Base-by-base conservation (phyloP, 2,113 vertebrate species). In the Eolophus roseicapilla region DNA sequence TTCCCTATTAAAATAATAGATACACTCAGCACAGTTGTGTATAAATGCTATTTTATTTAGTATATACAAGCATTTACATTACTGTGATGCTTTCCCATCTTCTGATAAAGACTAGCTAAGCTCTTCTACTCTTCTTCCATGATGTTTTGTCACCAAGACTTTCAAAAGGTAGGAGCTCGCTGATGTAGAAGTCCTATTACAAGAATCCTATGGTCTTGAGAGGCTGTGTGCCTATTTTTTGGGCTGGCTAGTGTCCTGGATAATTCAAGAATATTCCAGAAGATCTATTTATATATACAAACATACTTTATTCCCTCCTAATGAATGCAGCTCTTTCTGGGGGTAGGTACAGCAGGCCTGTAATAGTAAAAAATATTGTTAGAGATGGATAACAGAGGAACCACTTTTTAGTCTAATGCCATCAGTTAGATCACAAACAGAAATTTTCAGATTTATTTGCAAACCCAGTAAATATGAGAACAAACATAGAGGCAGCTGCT, bases 271-370 rank as follows among this genome's bases (percentile, higher is more conserved):
- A 29, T 37, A 78, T 29, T 68, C 29, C 6, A 64, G 50, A 69
- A 55, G 13, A 37, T 55, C 3, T 13, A 12, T 27, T 70, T 84
- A 49, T 41, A 27, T 60, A 10, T 13, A 50, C 27, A 64, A 59
- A n/a, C 13, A 39, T 46, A 21, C 5, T 69, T 35, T 50, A 25
- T 9, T 15, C 9, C 6, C 5, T 5, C 6, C 3, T 8, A 1
- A 1, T 39, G 31, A 41, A 39, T 19, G 16, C 28, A 37, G 7
- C 14, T 21, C 25, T 65, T 62, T 37, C 8, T 52, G 47, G 47
- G 47, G 23, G 8, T 46, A 33, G 15, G 15, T 15, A 20, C 25
- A 52, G 29, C 11, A 68, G 14, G n/a, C 31, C 11, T 62, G 9
- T 49, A 60, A 33, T 0, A 4, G 35, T 31, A 47, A n/a, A 11